Percentiles rank a stretch among this genome's conserved stretches.
These are phyloP conservation scores for Indri indri DNA, from an alignment of 2,113 vertebrate species.

Conservation along the genomic window DNA sequence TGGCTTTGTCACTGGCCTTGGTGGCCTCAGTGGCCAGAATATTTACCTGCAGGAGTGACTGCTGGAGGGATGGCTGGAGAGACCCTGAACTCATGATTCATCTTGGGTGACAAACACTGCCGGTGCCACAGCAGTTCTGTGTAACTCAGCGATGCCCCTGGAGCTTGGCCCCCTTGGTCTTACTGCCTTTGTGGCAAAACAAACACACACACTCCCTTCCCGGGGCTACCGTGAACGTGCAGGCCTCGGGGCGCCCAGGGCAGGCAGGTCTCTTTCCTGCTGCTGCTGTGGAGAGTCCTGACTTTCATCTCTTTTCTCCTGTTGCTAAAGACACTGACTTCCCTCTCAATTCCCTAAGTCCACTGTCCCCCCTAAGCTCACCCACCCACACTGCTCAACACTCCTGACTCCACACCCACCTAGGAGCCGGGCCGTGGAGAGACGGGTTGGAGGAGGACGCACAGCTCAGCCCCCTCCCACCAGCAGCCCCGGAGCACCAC, in stretches of 20 bases:
- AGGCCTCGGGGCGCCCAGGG: background rate
- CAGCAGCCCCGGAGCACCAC: accelerated
- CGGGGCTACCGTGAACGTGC: accelerated
- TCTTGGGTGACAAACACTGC: background rate
- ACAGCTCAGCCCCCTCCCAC: background rate
- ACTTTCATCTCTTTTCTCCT: background rate
- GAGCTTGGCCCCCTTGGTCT: background rate
- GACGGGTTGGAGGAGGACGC: background rate
- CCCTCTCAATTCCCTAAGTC: background rate
- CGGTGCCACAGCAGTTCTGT: background rate
- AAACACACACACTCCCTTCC: background rate
- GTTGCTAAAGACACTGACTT: background rate
- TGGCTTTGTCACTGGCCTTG: background rate
- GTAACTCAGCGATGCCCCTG: background rate
- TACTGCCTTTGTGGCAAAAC: background rate
- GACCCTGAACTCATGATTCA: background rate
- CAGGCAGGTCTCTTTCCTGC: background rate
- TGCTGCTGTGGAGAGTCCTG: no score
- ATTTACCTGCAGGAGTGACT: background rate
- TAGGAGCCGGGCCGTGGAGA: background rate
- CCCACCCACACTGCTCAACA: background rate
- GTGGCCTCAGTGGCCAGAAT: background rate
- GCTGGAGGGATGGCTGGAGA: background rate
- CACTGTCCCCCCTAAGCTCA: background rate
- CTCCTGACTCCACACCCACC: background rate